phyloP scores from a whole-genome alignment of 2,797 vertebrate genomes.

The Rousettus madagascariensis region DNA sequence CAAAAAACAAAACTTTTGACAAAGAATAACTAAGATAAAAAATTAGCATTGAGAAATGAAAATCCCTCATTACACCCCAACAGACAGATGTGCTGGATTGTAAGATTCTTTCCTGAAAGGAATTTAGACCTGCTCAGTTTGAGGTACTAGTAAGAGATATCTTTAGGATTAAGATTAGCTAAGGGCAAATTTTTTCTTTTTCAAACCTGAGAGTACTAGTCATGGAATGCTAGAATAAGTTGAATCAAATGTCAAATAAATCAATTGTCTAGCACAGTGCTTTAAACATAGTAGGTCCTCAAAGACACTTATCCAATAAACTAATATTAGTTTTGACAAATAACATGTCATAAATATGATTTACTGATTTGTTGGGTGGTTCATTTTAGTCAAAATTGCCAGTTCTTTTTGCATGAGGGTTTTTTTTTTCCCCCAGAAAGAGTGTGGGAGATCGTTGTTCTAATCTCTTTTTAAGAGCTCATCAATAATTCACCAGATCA shows the following conservation, averaged over 20 bases:
- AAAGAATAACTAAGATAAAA: slow-evolving; percentile 39
- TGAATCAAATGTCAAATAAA: slow-evolving; percentile 13
- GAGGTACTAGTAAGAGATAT: background rate
- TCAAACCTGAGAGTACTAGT: background rate
- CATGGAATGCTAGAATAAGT: background rate
- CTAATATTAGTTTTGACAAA: background rate
- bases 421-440: slow-evolving; percentile 50
- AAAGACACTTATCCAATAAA: background rate
- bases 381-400: slow-evolving; percentile 51
- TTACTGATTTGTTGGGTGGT: background rate
- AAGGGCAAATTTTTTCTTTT: background rate
- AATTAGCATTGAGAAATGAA: slow-evolving; percentile 13
- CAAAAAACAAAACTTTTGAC: background rate
- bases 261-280: background rate
- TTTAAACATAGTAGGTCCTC: background rate
- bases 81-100: background rate
- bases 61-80: background rate
- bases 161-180: background rate
- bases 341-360: background rate
- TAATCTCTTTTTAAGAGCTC: slow-evolving; percentile 76
- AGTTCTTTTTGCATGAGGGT: slow-evolving; percentile 44
- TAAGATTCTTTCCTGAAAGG: slow-evolving; percentile 2
- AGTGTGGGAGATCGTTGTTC: slow-evolving; percentile 74
- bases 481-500: slow-evolving; percentile 78
- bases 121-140: background rate